Evolutionary conservation across 1,140 invertebrate genomes (phyloP).

Genomic region (Drosophila equinoxialis): DNA sequence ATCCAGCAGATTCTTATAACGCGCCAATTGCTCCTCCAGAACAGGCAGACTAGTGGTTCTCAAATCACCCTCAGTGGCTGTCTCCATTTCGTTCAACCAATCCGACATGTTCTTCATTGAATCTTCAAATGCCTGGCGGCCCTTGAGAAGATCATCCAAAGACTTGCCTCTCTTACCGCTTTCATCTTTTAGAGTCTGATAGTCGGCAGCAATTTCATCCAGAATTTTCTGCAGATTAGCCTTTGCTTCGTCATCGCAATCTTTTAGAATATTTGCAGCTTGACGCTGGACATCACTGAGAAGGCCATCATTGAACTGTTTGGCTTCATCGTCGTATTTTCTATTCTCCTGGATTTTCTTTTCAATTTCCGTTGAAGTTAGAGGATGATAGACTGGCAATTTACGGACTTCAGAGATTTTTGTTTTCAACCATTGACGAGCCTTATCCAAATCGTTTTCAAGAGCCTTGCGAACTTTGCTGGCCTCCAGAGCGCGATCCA

Average conservation of each 20-base stretch:
- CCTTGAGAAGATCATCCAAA: slow-evolving; percentile 89
- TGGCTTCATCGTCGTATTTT: slow-evolving; percentile 89
- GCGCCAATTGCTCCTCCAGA: slow-evolving; percentile 92
- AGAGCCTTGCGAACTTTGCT: slow-evolving; percentile 89
- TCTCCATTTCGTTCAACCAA: slow-evolving; percentile 94
- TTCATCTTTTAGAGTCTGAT: slow-evolving; percentile 88
- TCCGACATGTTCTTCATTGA: slow-evolving; percentile 91
- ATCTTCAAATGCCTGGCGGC: slow-evolving; percentile 91
- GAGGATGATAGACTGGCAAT: slow-evolving; percentile 88
- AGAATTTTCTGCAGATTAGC: slow-evolving; percentile 87
- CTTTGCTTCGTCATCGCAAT: slow-evolving; percentile 90
- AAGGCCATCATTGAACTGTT: slow-evolving; percentile 90
- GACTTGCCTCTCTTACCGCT: slow-evolving; percentile 89
- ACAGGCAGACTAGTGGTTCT: slow-evolving; percentile 90
- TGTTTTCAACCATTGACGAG: slow-evolving; percentile 90
- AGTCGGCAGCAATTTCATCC: slow-evolving; percentile 88
- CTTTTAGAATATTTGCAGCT: slow-evolving; percentile 89
- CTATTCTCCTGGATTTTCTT: slow-evolving; percentile 90
- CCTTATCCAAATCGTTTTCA: slow-evolving; percentile 90
- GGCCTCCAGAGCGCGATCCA: slow-evolving; percentile 87
- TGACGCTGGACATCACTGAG: slow-evolving; percentile 90
- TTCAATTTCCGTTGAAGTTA: slow-evolving; percentile 89
- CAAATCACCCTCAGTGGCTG: slow-evolving; percentile 91
- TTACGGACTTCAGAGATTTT: slow-evolving; percentile 91
- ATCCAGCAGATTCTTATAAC: slow-evolving; percentile 91